Percentiles rank a stretch among this genome's conserved stretches.
These are phyloP conservation scores for Muntiacus muntjak DNA, from an alignment of 2,113 vertebrate genomes.

Conservation along the genomic window DNA sequence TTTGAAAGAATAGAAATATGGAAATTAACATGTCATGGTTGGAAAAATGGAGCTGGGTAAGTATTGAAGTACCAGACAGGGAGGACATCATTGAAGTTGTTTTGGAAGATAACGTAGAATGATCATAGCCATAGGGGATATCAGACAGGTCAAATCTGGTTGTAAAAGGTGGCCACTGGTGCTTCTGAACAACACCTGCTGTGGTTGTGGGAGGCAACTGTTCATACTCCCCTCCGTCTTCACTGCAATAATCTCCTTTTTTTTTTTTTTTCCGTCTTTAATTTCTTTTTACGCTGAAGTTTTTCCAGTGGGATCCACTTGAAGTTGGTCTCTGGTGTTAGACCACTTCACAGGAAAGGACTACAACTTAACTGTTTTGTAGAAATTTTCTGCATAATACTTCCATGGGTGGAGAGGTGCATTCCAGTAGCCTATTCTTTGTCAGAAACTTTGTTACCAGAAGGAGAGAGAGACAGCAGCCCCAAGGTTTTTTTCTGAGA, in stretches of 20 bases:
- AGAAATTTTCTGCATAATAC: not conserved
- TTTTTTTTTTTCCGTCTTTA: not conserved
- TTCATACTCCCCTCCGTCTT: not conserved
- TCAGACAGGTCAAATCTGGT: not conserved
- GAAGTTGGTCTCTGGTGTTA: not conserved
- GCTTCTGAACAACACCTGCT: not conserved
- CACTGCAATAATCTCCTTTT: not conserved
- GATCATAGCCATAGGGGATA: not conserved
- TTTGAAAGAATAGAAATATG: slow-evolving; percentile 15
- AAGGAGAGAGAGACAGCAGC: not conserved
- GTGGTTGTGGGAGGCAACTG: not conserved
- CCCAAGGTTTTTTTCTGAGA: not conserved
- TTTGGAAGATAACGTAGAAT: slow-evolving; percentile 10
- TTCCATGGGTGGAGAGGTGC: not conserved
- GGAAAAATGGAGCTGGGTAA: not conserved
- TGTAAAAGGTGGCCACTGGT: not conserved
- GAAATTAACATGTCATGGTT: not conserved
- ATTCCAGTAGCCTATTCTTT: not conserved
- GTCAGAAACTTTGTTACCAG: slow-evolving; percentile 31
- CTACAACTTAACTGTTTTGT: not conserved
- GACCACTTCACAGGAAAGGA: not conserved
- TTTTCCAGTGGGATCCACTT: not conserved
- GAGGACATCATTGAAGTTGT: not conserved
- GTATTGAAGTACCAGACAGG: not conserved
- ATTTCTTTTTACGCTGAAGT: not conserved